A percentile compares a stretch with the other conserved stretches of the same genome.
phyloP scores from a whole-genome alignment of 2,888 invertebrate genomes.

The Pristionchus arcanus region DNA sequence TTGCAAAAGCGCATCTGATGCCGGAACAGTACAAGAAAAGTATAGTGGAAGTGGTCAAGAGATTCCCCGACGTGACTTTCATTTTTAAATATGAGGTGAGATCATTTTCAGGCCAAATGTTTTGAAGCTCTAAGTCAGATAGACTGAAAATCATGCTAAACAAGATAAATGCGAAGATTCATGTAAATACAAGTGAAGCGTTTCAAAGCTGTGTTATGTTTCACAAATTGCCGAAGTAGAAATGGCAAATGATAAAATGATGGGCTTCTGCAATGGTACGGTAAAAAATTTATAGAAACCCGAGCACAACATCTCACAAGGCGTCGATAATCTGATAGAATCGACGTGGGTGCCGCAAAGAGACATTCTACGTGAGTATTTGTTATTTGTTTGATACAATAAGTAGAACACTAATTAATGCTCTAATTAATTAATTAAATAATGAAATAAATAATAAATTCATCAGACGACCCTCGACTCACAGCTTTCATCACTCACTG shows the following conservation, averaged over 20 bases:
- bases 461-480: conserved; percentile 55
- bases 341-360: conserved; percentile 48
- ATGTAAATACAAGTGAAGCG: too few species aligned
- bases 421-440: too few species aligned
- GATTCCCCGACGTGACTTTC: conserved; percentile 54
- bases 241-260: background rate
- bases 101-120: too few species aligned
- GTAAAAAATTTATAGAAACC: conserved; percentile 18
- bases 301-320: background rate
- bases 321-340: conserved; percentile 35
- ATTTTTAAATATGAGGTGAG: conserved; percentile 54
- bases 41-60: conserved; percentile 57
- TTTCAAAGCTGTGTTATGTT: background rate
- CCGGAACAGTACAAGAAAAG: conserved; percentile 58
- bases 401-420: too few species aligned
- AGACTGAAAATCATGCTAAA: too few species aligned
- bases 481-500: conserved; percentile 62
- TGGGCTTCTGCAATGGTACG: background rate
- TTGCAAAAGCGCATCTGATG: conserved; percentile 35
- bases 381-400: too few species aligned
- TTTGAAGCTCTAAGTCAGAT: too few species aligned
- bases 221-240: background rate
- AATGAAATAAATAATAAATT: background rate
- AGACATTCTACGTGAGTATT: conserved; percentile 40
- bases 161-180: too few species aligned